Conservation (phyloP, 2,888 invertebrate genomes). For the Stegana nigrithorax region DNA sequence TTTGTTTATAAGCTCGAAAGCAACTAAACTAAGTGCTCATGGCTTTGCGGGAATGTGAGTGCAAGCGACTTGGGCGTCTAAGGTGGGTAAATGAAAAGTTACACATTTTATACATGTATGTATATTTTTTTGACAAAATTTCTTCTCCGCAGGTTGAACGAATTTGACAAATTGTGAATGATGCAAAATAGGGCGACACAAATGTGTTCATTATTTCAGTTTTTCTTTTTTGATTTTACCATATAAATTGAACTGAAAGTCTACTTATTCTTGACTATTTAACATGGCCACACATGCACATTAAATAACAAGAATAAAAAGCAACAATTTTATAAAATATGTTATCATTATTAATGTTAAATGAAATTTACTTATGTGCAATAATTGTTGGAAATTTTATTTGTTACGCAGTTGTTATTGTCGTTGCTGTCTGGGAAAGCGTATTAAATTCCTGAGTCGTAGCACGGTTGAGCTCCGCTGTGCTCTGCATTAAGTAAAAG, state of each 20-base stretch:
- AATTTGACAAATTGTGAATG: constrained; percentile 10
- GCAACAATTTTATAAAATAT: constrained; percentile 29
- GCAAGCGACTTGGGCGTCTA: no score
- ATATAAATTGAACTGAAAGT: background rate
- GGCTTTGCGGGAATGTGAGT: no score
- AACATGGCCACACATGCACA: background rate
- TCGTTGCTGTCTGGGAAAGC: no score
- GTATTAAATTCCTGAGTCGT: no score
- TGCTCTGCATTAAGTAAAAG: no score
- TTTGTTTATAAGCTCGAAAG: constrained; percentile 26
- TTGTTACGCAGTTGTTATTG: background rate
- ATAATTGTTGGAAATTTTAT: no score
- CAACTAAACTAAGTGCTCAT: no score
- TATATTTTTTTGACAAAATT: background rate
- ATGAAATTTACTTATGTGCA: no score
- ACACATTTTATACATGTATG: background rate
- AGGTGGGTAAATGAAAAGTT: no score
- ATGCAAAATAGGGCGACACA: background rate
- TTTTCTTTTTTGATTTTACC: no score
- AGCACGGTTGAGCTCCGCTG: no score
- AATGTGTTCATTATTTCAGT: background rate
- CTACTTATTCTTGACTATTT: background rate
- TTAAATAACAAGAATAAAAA: constrained; percentile 33
- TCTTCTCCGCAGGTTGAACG: background rate
- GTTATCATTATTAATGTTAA: background rate